These are phyloP conservation scores for Himalopsyche tibetana DNA, from an alignment of 2,888 invertebrate genomes.

Conservation along the genomic window DNA sequence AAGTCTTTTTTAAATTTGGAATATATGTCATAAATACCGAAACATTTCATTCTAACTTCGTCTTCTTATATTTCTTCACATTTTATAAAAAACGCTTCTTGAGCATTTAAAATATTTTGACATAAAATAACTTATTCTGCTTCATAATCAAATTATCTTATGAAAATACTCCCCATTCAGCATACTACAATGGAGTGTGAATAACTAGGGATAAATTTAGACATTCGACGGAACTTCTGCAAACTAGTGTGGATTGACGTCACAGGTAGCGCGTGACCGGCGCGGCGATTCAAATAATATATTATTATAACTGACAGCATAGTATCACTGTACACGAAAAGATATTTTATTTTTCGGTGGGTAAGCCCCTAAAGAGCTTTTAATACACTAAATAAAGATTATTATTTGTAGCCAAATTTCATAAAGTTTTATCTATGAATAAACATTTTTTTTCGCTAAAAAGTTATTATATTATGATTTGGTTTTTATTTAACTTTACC, in stretches of 20 bases:
- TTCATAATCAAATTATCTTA: neutral
- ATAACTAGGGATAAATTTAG: slow-evolving; percentile 54
- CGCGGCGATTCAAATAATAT: slow-evolving; percentile 4
- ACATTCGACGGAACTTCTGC: slow-evolving; percentile 37
- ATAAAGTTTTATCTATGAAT: too few relatives aligned
- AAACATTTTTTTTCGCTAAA: too few relatives aligned
- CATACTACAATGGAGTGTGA: slow-evolving; percentile 52
- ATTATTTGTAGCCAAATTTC: too few relatives aligned
- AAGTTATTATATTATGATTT: too few relatives aligned
- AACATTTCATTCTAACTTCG: too few relatives aligned
- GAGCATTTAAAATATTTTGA: neutral
- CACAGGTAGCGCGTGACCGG: slow-evolving; percentile 38
- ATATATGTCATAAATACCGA: too few relatives aligned
- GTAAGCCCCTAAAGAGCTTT: too few relatives aligned
- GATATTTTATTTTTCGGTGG: neutral
- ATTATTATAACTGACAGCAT: neutral
- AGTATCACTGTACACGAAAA: neutral
- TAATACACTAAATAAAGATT: too few relatives aligned
- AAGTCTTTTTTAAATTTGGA: too few relatives aligned
- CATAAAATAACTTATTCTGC: neutral
- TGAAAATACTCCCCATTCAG: slow-evolving; percentile 40
- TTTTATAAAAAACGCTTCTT: too few relatives aligned
- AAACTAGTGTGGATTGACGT: slow-evolving; percentile 27
- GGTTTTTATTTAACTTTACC: too few relatives aligned
- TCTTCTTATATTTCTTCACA: too few relatives aligned